phyloP scores from a whole-genome alignment of 2,888 invertebrate genomes.

The Nycteola revayana region DNA sequence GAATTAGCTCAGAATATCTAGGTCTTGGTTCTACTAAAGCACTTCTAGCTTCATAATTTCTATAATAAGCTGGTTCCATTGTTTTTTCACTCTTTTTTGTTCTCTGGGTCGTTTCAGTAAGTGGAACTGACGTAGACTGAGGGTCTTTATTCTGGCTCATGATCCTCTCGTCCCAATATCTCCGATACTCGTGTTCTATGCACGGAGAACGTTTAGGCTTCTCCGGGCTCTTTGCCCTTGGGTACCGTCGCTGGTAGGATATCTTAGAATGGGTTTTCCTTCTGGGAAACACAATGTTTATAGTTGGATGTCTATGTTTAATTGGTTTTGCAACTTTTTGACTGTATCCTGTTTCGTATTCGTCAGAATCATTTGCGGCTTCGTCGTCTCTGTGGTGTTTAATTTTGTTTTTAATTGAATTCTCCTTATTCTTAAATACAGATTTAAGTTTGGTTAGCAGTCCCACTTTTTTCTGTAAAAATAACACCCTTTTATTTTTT shows the following conservation, averaged over 20 bases:
- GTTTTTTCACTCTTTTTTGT: too few relatives aligned
- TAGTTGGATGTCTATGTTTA: conserved; percentile 11
- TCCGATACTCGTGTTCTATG: conserved; percentile 59
- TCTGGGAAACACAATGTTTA: conserved; percentile 13
- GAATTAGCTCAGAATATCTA: not conserved
- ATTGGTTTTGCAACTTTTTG: conserved; percentile 30
- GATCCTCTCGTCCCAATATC: conserved; percentile 54
- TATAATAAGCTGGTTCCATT: conserved; percentile 27
- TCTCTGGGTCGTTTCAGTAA: too few relatives aligned
- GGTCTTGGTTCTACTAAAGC: conserved; percentile 29
- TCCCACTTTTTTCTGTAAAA: conserved; percentile 26
- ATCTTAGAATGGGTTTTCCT: conserved; percentile 40
- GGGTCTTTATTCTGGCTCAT: conserved; percentile 38
- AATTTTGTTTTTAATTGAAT: conserved; percentile 11
- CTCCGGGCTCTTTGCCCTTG: conserved; percentile 31
- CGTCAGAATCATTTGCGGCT: conserved; percentile 46
- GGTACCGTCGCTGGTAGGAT: conserved; percentile 24
- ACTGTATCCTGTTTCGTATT: conserved; percentile 57
- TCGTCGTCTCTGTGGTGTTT: conserved; percentile 29
- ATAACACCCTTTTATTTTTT: not conserved
- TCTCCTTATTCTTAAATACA: conserved; percentile 45
- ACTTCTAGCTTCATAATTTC: conserved; percentile 47
- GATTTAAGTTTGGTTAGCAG: conserved; percentile 21
- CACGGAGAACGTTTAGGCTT: conserved; percentile 38
- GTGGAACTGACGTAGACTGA: conserved; percentile 30